Evolutionary conservation across 64 coral and sea anemone species (phyloP), one percentile per base, ranked within the genome.

Genomic region (Montipora foliosa): DNA sequence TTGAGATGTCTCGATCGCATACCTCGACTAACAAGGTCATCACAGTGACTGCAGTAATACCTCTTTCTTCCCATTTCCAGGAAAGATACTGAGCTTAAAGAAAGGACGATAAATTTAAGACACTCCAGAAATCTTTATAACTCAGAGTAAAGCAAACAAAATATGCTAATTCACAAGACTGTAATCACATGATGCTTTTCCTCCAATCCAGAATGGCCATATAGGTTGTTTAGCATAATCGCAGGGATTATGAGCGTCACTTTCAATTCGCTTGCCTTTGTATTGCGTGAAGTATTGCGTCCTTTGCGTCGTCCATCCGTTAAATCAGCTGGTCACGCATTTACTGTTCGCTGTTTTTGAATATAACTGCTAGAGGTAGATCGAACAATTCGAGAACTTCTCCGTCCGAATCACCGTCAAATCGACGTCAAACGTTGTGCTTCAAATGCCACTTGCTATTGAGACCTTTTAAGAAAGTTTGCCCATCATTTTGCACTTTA

Each of bases 61-160:
- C 75, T 77, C 75, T 77, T 77, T 77, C 75, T 46, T 47, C 46
- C 44, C 75, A 48, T 77, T 77, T 77, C 44, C 75, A 77, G 37
- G 11, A 77, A 77, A 77, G 75, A 77, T 77, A 45, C 13, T 75
- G 29, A 77, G 75, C 29, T 44, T 46, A 77, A 46, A 47, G 44
- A 15, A 47, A 77, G 75, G 11, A 77, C 75, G 60, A 64, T 11
- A 64, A 64, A 11, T 64, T 64, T 64, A 64, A 7, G 60, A 64
- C 60, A 64, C 60, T 11, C 60, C 60, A 64, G 60, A 64, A 64
- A 64, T 64, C 5, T 64, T 64, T 64, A 64, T 11, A 64, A 64
- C 60, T 64, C 60, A 64, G 60, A 64, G 3, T 25, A 25, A 25
- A 25, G 25, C 25, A 25, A 25, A 25, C 25, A 25, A 25, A 25